A percentile compares a stretch with the other conserved stretches of the same genome.
Evolutionary conservation across 1,140 invertebrate genomes (phyloP).

Genomic region (Diuraphis noxia): DNA sequence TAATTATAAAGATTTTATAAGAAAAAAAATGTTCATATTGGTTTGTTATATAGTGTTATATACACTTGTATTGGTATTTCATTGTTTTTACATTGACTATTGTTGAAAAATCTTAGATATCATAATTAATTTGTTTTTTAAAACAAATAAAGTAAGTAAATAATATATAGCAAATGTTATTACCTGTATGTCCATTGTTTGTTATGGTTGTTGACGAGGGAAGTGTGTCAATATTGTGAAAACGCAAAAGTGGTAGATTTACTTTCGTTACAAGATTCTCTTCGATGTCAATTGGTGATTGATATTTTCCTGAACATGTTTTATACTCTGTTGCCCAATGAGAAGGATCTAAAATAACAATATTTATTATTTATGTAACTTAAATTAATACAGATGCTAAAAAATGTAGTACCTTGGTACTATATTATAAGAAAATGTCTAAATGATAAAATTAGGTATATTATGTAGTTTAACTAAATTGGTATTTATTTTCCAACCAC

Average conservation of each 20-base stretch:
- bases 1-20: not conserved
- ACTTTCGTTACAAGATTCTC: constrained; percentile 68
- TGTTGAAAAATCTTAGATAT: not conserved
- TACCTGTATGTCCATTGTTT: constrained; percentile 80
- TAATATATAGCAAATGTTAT: constrained; percentile 11
- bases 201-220: constrained; percentile 65
- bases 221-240: constrained; percentile 65
- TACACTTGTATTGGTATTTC: not conserved
- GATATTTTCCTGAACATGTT: constrained; percentile 75
- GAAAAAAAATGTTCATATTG: not conserved
- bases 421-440: too few relatives aligned
- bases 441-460: not conserved
- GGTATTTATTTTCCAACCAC: not conserved
- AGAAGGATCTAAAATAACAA: constrained; percentile 65
- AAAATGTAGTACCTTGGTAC: too few relatives aligned
- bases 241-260: constrained; percentile 64
- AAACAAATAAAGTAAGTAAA: not conserved
- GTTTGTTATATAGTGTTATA: not conserved
- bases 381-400: not conserved
- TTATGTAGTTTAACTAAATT: not conserved
- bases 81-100: not conserved
- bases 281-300: constrained; percentile 82
- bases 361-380: not conserved
- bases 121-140: not conserved
- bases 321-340: constrained; percentile 72